Conservation (phyloP, 2,797 vertebrate genomes). For the Semaprochilodus insignis region DNA sequence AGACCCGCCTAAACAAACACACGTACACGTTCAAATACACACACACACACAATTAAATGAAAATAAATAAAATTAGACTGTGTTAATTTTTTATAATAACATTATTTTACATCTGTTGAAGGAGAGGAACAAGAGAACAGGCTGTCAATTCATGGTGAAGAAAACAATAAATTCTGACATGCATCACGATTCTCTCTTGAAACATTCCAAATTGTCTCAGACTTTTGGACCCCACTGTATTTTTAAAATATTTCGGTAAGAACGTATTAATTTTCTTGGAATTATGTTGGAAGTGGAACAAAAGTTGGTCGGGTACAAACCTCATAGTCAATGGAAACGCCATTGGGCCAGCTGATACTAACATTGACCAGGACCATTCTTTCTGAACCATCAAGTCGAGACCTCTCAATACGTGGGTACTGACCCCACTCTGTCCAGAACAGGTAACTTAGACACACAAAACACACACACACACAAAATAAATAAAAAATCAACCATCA, state of each 20-base stretch:
- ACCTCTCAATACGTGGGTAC: conserved; percentile 95
- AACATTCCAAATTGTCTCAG: no score
- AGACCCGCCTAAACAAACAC: conserved; percentile 81
- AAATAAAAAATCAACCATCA: background rate
- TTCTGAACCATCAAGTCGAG: conserved; percentile 89
- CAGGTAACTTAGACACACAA: conserved; percentile 82
- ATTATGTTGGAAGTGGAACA: background rate
- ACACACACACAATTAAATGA: no score
- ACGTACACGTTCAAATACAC: background rate
- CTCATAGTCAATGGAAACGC: conserved; percentile 95
- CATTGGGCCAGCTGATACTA: conserved; percentile 98
- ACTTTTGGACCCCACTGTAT: no score
- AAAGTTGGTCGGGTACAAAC: conserved; percentile 68
- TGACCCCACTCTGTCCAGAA: conserved; percentile 99
- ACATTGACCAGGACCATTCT: conserved; percentile 89
- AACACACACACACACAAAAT: background rate
- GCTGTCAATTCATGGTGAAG: no score
- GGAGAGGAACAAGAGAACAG: no score
- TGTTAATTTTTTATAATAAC: background rate
- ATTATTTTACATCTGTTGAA: no score
- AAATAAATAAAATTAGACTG: background rate
- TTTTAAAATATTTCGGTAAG: no score
- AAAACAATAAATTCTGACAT: no score
- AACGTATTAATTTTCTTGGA: background rate
- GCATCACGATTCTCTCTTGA: no score